Base-by-base conservation (phyloP, 2,113 vertebrate species). In the Pundamilia nyererei region DNA sequence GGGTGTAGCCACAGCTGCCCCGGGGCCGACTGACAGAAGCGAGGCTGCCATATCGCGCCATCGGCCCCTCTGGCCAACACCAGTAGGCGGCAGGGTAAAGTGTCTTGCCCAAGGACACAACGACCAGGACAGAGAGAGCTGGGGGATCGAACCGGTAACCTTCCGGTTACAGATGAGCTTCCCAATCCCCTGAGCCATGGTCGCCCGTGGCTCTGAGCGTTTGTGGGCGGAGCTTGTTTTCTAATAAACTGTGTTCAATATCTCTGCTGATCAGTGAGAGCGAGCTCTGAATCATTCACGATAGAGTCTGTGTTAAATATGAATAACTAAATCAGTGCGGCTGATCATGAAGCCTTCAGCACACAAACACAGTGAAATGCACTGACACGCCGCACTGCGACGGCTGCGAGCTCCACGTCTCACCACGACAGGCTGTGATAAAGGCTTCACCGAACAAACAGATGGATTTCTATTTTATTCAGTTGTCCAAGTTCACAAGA, bases 1-100 rank as follows among this genome's bases (percentile, higher is more conserved):
- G 1, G 51, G 0, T 24, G n/a, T 21, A 53, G 51, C 51, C 10
- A 54, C 53, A 54, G 53, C 6, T 54, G 53, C 6, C 2, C 53
- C 3, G 53, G n/a, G 10, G 3, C n/a, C 4, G 53, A 3, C 53
- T 54, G 5, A 3, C 53, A 54, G 53, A 54, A 0, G n/a, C 6
- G 2, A 24, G 10, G n/a, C 53, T 54, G 53, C n/a, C 53, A 0
- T 54, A 12, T 24, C 3, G 0, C 6, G 0, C 53, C 53, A 24
- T 54, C n/a, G 10, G 1, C 53, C 53, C 53, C 6, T 7, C 53
- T 21, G 51, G 1, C 19, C 51, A 10, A 0, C 51, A 53, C 51
- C 51, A 54, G n/a, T 3, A 54, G 5, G 51, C 1, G 9, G 51
- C 0, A 21, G n/a, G n/a, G n/a, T 53, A 2, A 53, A 53, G 9